Conservation (phyloP, 2,888 invertebrate genomes). For the Synergus japonicus region DNA sequence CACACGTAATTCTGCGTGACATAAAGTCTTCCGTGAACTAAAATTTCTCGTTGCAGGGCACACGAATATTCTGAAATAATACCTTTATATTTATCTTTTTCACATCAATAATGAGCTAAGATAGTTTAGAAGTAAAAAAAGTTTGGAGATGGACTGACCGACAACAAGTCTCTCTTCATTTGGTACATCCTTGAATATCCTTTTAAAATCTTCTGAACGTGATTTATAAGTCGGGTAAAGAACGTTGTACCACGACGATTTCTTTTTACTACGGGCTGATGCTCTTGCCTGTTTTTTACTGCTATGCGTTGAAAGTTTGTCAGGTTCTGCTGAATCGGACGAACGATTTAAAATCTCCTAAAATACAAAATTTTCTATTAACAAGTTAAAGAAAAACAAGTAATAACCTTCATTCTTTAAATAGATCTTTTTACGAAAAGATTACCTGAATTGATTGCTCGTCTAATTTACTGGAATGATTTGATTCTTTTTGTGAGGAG, state of each 20-base stretch:
- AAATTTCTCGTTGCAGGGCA: slow-evolving; percentile 96
- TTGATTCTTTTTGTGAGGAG: slow-evolving; percentile 60
- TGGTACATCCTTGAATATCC: slow-evolving; percentile 94
- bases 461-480: slow-evolving; percentile 60
- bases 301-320: slow-evolving; percentile 66
- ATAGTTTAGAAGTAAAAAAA: not conserved
- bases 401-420: not conserved
- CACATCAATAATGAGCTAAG: not conserved
- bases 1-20: slow-evolving; percentile 97
- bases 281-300: slow-evolving; percentile 77
- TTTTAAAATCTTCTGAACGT: slow-evolving; percentile 93
- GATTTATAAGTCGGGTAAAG: slow-evolving; percentile 96
- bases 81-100: not conserved
- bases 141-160: slow-evolving; percentile 80
- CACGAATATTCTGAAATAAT: slow-evolving; percentile 93
- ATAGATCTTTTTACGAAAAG: not conserved
- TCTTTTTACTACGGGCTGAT: slow-evolving; percentile 82
- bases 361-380: slow-evolving; percentile 35
- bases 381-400: not conserved
- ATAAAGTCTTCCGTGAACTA: slow-evolving; percentile 96
- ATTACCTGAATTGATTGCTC: slow-evolving; percentile 64
- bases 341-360: slow-evolving; percentile 72
- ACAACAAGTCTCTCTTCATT: slow-evolving; percentile 94
- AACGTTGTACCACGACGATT: slow-evolving; percentile 91
- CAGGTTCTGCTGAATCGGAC: slow-evolving; percentile 72